Percentiles rank a stretch among this genome's conserved stretches.
These are phyloP conservation scores for Stramonita haemastoma DNA, from an alignment of 2,888 invertebrate genomes.

Conservation along the genomic window DNA sequence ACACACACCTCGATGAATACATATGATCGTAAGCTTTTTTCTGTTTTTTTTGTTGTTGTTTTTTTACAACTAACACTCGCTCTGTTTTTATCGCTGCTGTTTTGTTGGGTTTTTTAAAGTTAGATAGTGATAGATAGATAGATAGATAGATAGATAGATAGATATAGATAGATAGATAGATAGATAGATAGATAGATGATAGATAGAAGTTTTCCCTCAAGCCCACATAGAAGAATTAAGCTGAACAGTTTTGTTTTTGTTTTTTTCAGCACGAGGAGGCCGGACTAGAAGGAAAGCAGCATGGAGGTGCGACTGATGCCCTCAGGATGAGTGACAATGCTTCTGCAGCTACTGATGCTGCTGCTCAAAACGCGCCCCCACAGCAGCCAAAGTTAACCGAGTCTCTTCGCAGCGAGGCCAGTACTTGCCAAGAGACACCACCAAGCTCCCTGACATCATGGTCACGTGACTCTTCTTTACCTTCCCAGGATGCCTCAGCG, in stretches of 20 bases:
- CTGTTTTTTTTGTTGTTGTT: neutral
- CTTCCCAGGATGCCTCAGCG: neutral
- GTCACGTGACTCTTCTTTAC: neutral
- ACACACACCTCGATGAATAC: neutral
- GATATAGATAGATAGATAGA: neutral
- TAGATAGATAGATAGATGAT: neutral
- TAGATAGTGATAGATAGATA: too few species aligned
- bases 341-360: neutral
- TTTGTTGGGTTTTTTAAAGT: neutral
- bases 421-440: neutral
- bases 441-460: neutral
- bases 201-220: neutral
- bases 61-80: neutral
- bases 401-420: neutral
- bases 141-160: neutral
- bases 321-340: slow-evolving; percentile 34
- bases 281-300: neutral
- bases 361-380: neutral
- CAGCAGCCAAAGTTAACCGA: neutral
- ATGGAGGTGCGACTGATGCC: slow-evolving; percentile 29
- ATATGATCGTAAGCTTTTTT: neutral
- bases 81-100: neutral
- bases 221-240: neutral
- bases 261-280: neutral
- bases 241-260: neutral